Evolutionary conservation across 2,113 vertebrate genomes (phyloP), one percentile per base, ranked within the genome.

Genomic region (Hiodon alosoides): DNA sequence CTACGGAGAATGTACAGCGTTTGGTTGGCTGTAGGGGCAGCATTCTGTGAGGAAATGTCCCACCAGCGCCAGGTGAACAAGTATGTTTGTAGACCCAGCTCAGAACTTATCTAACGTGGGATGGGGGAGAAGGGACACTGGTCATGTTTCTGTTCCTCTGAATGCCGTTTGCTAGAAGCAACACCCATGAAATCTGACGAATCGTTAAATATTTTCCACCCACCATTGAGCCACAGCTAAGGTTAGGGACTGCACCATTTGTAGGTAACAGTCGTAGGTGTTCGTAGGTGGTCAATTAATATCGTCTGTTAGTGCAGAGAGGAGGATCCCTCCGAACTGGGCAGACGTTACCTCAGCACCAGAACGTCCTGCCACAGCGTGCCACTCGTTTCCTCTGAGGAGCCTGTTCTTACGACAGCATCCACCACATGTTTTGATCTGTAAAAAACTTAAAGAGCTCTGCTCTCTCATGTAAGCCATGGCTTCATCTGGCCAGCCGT

Each of bases 311-410:
- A 31, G 2, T 31, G 31, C 31, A 31, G 31, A 31, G 31, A 31
- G 31, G 31, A 31, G 31, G 31, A 31, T 31, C 31, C 31, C 31
- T 31, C 31, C 31, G 31, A 31, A 31, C 31, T 76, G 51, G 64
- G 74, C 78, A 80, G 77, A 80, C 81, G 77, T 77, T 76, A 81
- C 77, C 58, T 80, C 75, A 78, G 70, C 3, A 51, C 55, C 61
- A 55, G 74, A 77, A 73, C 16, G 13, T 62, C 31, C 73, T 71
- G 67, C 81, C 68, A 64, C 64, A 77, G 54, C 69, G 55, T 64
- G 78, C 76, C 78, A 74, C 71, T 78, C 69, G 62, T 78, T 80
- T 72, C 76, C 74, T 74, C 71, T 55, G 59, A 7, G n/a, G 6
- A 55, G 53, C 31, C 46, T 48, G 16, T 66, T 10, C 46, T 74